Base-by-base conservation (phyloP, 1,140 invertebrate species). In the Tetragnatha versicolor region DNA sequence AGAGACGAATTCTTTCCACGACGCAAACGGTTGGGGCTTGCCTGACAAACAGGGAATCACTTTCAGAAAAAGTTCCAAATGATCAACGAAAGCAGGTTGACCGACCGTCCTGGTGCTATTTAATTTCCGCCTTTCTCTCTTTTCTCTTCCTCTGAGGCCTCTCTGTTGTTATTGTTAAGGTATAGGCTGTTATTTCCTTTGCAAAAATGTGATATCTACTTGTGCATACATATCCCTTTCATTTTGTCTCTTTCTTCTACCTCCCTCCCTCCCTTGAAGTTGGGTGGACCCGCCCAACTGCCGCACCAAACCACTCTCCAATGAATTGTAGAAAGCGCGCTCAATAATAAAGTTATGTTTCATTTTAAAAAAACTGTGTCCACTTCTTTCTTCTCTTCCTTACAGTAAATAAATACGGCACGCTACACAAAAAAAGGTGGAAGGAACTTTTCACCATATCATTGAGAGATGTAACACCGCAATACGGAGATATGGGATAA, bases 321-420 rank as follows among this genome's bases (percentile, higher is more conserved):
- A 53, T 29, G 61, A 60, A n/a, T 31, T 35, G 29, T 29, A 60
- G 49, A 29, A 69, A 29, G 70, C 70, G 55, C 70, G 70, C 70
- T 73, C 70, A 73, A 73, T 73, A 73, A 69, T n/a, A n/a, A 66
- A 49, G 70, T 73, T 73, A 73, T 73, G 53, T 73, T 73, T 73
- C 70, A 22, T 73, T 73, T 73, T 73, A 73, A n/a, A n/a, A n/a
- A n/a, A 39, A 22, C 9, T 53, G 47, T 69, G 22, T 10, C 17
- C 2, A 31, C 4, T 63, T 31, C 33, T n/a, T 25, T 27, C 12
- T 20, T 39, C 42, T 42, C 14, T 29, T 14, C 60, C 22, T 22
- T 9, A 25, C 20, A 25, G 10, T 37, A n/a, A n/a, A n/a, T n/a
- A n/a, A n/a, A n/a, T n/a, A n/a, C n/a, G n/a, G n/a, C n/a, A n/a